Evolutionary conservation across 2,113 vertebrate species (phyloP), one percentile per base, ranked within the genome.

Genomic region (Corythoichthys intestinalis): DNA sequence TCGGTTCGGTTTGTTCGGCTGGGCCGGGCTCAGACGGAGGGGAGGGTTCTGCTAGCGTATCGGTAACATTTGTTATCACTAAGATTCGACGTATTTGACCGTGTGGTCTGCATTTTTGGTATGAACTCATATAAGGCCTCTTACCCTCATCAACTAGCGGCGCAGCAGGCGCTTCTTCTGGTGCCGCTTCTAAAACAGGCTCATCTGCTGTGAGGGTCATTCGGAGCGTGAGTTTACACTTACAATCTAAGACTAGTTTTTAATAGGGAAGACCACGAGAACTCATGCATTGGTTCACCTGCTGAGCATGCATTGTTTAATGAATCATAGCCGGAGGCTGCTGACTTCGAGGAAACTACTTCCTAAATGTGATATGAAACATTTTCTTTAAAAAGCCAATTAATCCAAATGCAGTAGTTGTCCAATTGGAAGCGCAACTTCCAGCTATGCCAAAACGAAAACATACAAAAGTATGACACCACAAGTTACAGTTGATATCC

Each of bases 141-240:
- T 85, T 87, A 86, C 83, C 87, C 75, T 82, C 80, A 68, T 81
- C 67, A 14, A 76, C 77, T 71, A 72, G 54, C 69, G 69, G 60
- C 46, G 65, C 72, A 70, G 79, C 66, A 74, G 70, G 62, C 53
- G 70, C 12, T 63, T 74, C 75, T 74, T 77, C 77, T 54, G 76
- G 41, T 1, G 56, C 2, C 4, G 74, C 49, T 75, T 77, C 76
- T 56, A 70, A 39, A 13, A 77, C 71, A 35, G 75, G 75, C 34
- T 85, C 75, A 28, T 78, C 79, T 74, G 81, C 83, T 85, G 84
- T 59, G 66, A 38, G 72, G 20, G 66, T 9, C 78, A 80, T 71
- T 28, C 71, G 78, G 38, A 54, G 6, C 34, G 41, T 8, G 10
- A 17, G 28, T 74, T 78, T 70, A 69, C 20, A 71, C 9, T 46